A percentile compares a stretch with the other conserved stretches of the same genome.
phyloP scores from a whole-genome alignment of 2,888 invertebrate species.

The Drosophila macrospina region DNA sequence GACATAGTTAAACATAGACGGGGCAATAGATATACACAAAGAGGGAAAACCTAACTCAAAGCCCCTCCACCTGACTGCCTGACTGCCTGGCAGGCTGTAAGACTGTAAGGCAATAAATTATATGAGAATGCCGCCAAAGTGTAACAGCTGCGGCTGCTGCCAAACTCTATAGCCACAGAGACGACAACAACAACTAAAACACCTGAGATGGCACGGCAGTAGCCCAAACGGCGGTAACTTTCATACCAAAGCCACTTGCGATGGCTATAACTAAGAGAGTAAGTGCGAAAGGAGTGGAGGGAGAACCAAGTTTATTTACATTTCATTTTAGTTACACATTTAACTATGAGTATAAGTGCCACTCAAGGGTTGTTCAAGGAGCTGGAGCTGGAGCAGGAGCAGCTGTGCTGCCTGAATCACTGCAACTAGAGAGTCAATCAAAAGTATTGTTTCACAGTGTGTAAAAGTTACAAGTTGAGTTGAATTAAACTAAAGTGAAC shows the following conservation, averaged over 20 bases:
- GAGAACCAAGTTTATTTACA: conserved; percentile 59
- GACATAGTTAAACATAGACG: conserved; percentile 28
- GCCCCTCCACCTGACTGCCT: conserved; percentile 17
- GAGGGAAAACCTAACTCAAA: conserved; percentile 58
- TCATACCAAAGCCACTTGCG: conserved; percentile 65
- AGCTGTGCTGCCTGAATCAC: not conserved
- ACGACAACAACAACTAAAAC: conserved; percentile 29
- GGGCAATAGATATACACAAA: conserved; percentile 21
- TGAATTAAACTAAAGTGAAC: not conserved
- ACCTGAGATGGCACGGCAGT: conserved; percentile 57
- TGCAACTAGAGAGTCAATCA: conserved; percentile 14
- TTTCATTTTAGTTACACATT: conserved; percentile 53
- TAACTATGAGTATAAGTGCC: conserved; percentile 13
- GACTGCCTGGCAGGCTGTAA: conserved; percentile 50
- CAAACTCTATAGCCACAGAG: conserved; percentile 46
- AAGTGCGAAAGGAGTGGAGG: not conserved
- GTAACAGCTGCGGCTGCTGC: conserved; percentile 75
- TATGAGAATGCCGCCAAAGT: conserved; percentile 81
- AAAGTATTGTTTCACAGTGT: not conserved
- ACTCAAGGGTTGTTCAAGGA: conserved; percentile 5
- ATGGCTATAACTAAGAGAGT: conserved; percentile 28
- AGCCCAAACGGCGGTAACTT: conserved; percentile 54
- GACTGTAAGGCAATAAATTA: conserved; percentile 73
- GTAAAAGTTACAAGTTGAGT: not conserved
- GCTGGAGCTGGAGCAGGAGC: not conserved